Conservation (phyloP, 1,140 invertebrate genomes). For the Drosophila setifemur region DNA sequence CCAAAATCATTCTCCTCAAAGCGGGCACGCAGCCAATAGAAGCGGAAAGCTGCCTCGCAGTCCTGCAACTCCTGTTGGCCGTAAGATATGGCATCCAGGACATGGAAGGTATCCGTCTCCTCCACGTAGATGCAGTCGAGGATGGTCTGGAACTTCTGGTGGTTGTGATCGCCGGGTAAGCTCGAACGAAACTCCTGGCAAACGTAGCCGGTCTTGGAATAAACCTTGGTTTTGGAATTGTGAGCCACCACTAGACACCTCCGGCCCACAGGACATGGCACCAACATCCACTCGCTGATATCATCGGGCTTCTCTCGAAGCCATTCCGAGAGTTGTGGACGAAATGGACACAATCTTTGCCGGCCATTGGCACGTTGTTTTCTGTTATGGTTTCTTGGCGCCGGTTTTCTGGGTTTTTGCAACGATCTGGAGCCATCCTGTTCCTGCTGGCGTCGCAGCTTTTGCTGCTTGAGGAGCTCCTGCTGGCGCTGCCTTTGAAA, state of each 20-base stretch:
- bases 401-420: not conserved
- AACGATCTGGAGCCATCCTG: slow-evolving; percentile 48
- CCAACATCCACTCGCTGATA: slow-evolving; percentile 90
- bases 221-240: slow-evolving; percentile 88
- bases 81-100: slow-evolving; percentile 93
- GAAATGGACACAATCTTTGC: not conserved
- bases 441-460: slow-evolving; percentile 72
- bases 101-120: slow-evolving; percentile 86
- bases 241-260: slow-evolving; percentile 90
- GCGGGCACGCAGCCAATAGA: slow-evolving; percentile 72
- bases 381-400: slow-evolving; percentile 5
- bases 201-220: slow-evolving; percentile 87
- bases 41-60: slow-evolving; percentile 86
- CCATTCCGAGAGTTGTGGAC: slow-evolving; percentile 91
- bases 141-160: slow-evolving; percentile 83
- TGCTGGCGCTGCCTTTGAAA: slow-evolving; percentile 54
- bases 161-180: slow-evolving; percentile 89
- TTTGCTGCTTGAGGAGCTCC: slow-evolving; percentile 47
- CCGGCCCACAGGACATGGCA: slow-evolving; percentile 92
- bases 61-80: slow-evolving; percentile 89
- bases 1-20: slow-evolving; percentile 49
- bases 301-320: slow-evolving; percentile 92
- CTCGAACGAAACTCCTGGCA: slow-evolving; percentile 85
- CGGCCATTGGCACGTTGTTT: slow-evolving; percentile 26
- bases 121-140: slow-evolving; percentile 92